These are phyloP conservation scores for Cyprinodon variegatus DNA, from an alignment of 2,113 vertebrate genomes.

Conservation along the genomic window DNA sequence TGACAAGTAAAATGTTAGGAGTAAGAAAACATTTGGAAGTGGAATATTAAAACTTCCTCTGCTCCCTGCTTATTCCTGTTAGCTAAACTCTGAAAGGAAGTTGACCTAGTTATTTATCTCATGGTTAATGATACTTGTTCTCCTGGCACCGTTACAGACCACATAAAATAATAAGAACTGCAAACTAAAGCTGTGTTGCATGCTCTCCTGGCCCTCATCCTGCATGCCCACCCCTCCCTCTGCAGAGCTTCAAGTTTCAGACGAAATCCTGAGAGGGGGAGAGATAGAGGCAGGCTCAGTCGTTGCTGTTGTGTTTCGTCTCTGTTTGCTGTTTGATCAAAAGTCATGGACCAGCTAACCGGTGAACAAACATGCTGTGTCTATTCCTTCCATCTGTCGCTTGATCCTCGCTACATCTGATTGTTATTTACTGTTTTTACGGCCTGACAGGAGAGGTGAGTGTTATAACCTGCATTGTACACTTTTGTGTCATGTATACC, in stretches of 20 bases:
- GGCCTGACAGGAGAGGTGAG: slow-evolving; percentile 31
- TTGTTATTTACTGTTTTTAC: slow-evolving; percentile 6
- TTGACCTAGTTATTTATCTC: neutral
- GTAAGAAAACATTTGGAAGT: no score
- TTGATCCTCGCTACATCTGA: neutral
- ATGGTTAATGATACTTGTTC: neutral
- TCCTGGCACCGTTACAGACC: neutral
- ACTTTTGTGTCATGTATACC: neutral
- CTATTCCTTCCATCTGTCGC: slow-evolving; percentile 7
- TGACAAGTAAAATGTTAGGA: no score
- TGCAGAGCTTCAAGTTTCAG: slow-evolving; percentile 9
- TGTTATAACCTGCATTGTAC: neutral
- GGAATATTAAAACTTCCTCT: no score
- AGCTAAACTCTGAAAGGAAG: neutral
- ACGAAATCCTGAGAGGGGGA: neutral
- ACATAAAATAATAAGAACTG: neutral
- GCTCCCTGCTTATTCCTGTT: no score
- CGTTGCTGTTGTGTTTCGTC: neutral
- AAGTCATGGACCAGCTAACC: slow-evolving; percentile 58
- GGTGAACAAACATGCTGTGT: slow-evolving; percentile 41
- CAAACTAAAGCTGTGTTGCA: neutral
- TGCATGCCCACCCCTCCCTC: neutral
- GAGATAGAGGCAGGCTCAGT: neutral
- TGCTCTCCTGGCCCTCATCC: no score
- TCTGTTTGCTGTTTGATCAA: slow-evolving; percentile 50